These are phyloP conservation scores for Eupithecia pulchellata DNA, from an alignment of 2,888 invertebrate species.

Conservation along the genomic window DNA sequence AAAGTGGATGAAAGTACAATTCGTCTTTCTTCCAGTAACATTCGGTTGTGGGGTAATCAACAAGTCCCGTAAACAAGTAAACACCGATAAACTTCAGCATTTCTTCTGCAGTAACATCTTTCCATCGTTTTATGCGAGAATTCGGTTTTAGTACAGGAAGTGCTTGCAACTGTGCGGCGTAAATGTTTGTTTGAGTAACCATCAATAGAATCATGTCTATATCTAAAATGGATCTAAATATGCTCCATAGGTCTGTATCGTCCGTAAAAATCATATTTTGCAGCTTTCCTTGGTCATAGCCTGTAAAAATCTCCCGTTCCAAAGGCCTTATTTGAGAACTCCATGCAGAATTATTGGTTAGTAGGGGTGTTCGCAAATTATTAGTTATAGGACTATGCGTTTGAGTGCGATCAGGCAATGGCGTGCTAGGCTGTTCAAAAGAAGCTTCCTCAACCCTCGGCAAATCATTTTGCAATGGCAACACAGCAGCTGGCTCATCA, in stretches of 20 bases:
- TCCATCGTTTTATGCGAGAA: slow-evolving; percentile 32
- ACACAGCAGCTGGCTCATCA: slow-evolving; percentile 23
- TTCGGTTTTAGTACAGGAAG: slow-evolving; percentile 21
- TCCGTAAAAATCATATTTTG: slow-evolving; percentile 21
- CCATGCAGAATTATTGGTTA: slow-evolving; percentile 23
- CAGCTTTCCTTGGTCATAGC: slow-evolving; percentile 25
- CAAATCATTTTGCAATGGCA: slow-evolving; percentile 24
- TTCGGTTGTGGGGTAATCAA: slow-evolving; percentile 31
- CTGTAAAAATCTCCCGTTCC: slow-evolving; percentile 29
- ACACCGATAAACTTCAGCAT: slow-evolving; percentile 37
- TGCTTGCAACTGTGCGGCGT: slow-evolving; percentile 24
- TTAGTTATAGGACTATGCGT: slow-evolving; percentile 24
- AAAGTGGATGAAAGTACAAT: slow-evolving; percentile 34
- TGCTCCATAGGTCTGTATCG: slow-evolving; percentile 16
- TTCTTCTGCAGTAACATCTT: slow-evolving; percentile 32
- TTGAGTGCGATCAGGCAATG: slow-evolving; percentile 21
- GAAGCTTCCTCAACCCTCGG: slow-evolving; percentile 24
- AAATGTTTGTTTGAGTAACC: slow-evolving; percentile 32
- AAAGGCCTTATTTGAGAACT: slow-evolving; percentile 22
- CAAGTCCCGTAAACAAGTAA: slow-evolving; percentile 32
- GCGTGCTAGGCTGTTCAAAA: slow-evolving; percentile 24
- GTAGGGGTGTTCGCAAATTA: slow-evolving; percentile 22
- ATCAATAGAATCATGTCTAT: slow-evolving; percentile 28
- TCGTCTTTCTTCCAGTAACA: slow-evolving; percentile 36
- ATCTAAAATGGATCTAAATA: slow-evolving; percentile 21